Evolutionary conservation across 2,888 invertebrate species (phyloP), one percentile per base, ranked within the genome.

Genomic region (Ditula angustiorana): DNA sequence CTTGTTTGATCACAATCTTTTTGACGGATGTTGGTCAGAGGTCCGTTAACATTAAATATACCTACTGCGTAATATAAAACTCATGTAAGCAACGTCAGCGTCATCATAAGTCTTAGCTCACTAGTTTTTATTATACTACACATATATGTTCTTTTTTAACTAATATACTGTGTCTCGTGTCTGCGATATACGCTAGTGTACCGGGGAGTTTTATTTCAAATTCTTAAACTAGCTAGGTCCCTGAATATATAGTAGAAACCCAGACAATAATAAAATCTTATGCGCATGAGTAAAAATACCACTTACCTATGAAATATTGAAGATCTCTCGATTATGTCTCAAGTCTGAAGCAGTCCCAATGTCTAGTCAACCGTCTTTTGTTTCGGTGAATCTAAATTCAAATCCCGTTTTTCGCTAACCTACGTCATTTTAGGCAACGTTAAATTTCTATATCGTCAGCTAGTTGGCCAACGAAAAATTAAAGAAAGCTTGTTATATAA

Each of bases 301-400:
- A 37, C 13, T 5, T 52, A 19, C 19, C 46, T 19, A 11, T 46
- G 16, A 30, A 11, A 21, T 21, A 30, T 50, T n/a, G 21, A 33
- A 21, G 5, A 19, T 50, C 10, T 16, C 19, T 50, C 30, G 30
- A 28, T 30, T 52, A 52, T 28, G 10, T 19, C 52, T 26, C 4
- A 28, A 8, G 11, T 16, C 13, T 5, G 13, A 8, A 8, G 28
- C 11, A 21, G 2, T 16, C 5, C 35, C n/a, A 21, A 21, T 33
- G 35, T 33, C n/a, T 52, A 23, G n/a, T 13, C 13, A 35, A 33
- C 33, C 33, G 35, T 35, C 23, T 33, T 50, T 30, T 52, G 52
- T 52, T 33, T 52, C 10, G 10, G 16, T 11, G 13, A 13, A 37
- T 55, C 37, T 41, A 37, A 55, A 55, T 41, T 55, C 55, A 55